phyloP scores from a whole-genome alignment of 1,140 invertebrate genomes.

The Hesperophylax magnus region DNA sequence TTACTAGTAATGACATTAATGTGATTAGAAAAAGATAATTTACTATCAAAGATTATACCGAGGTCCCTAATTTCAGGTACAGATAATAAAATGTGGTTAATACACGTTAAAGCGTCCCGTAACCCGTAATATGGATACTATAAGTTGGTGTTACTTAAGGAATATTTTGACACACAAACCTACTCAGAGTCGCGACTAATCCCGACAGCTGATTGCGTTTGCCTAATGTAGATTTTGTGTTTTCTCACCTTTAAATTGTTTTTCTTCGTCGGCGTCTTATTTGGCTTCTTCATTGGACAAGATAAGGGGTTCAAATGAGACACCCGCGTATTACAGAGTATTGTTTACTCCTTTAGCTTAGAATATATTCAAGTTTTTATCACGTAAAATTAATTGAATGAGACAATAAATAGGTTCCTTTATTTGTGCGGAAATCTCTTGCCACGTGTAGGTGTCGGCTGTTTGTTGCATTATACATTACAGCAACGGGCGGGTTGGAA shows the following conservation, averaged over 20 bases:
- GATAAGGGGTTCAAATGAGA: background rate
- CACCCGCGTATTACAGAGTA: background rate
- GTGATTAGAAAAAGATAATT: too few species aligned
- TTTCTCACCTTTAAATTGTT: constrained; percentile 56
- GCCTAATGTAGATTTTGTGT: constrained; percentile 57
- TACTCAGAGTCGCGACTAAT: constrained; percentile 51
- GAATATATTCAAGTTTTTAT: too few species aligned
- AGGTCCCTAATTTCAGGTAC: too few species aligned
- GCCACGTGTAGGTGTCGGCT: background rate
- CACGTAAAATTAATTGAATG: background rate
- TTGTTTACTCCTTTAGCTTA: background rate
- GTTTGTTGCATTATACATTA: background rate
- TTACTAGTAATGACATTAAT: too few species aligned
- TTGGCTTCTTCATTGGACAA: background rate
- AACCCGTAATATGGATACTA: constrained; percentile 8
- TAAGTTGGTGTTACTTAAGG: constrained; percentile 28
- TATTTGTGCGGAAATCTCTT: background rate
- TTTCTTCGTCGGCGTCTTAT: constrained; percentile 40
- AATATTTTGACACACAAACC: constrained; percentile 55
- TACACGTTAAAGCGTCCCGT: constrained; percentile 8
- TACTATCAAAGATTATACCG: too few species aligned
- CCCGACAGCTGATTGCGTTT: constrained; percentile 51
- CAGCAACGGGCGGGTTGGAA: constrained; percentile 21
- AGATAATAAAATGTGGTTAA: too few species aligned
- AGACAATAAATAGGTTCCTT: background rate